Conservation (phyloP, 2,888 invertebrate species). For the Drosophila maculinotata region DNA sequence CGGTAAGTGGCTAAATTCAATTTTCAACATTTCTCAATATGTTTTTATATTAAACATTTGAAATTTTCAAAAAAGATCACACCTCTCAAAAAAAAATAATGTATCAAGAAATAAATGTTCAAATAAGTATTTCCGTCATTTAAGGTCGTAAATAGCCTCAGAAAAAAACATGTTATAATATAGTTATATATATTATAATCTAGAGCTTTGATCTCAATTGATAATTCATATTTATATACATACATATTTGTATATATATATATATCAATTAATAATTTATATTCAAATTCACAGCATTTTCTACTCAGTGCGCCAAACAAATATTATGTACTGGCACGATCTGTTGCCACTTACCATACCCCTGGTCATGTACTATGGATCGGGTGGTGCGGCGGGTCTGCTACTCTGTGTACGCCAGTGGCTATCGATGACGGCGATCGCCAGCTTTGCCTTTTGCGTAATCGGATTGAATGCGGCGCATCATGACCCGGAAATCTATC, state of each 20-base stretch:
- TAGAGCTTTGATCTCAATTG: slow-evolving; percentile 5
- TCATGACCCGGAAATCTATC: slow-evolving; percentile 92
- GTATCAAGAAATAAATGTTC: no score
- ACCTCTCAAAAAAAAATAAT: no score
- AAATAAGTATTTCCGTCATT: no score
- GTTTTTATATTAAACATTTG: no score
- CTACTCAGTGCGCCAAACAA: slow-evolving; percentile 73
- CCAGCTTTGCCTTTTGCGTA: slow-evolving; percentile 87
- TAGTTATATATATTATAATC: slow-evolving; percentile 1
- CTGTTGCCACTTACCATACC: slow-evolving; percentile 85
- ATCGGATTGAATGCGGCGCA: slow-evolving; percentile 91
- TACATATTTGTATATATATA: background rate
- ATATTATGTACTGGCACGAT: slow-evolving; percentile 84
- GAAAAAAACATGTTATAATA: no score
- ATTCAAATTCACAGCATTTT: slow-evolving; percentile 72
- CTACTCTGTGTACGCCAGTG: slow-evolving; percentile 84
- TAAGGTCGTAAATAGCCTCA: no score
- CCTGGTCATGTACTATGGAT: slow-evolving; percentile 84
- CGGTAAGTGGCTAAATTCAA: slow-evolving; percentile 71
- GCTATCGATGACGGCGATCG: slow-evolving; percentile 86
- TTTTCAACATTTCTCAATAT: no score
- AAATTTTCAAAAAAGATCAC: background rate
- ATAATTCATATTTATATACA: slow-evolving; percentile 8
- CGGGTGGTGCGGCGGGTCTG: slow-evolving; percentile 73
- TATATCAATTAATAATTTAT: slow-evolving; percentile 6